phyloP scores from a whole-genome alignment of 92 coral and sea anemone species.

The Anthopleura xanthogrammica region DNA sequence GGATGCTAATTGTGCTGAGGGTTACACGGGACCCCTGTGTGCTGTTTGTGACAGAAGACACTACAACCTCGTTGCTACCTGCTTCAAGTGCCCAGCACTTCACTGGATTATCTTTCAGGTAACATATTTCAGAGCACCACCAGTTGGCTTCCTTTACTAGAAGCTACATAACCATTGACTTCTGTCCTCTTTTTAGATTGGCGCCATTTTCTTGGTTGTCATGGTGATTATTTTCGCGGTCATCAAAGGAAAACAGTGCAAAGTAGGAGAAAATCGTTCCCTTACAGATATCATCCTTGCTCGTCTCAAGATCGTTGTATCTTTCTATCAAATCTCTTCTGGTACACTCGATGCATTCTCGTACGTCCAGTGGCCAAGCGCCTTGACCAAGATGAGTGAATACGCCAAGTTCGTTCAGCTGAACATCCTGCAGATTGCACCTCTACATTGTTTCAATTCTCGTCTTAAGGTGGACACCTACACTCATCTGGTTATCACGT shows the following conservation, averaged over 20 bases:
- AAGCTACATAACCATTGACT: neutral
- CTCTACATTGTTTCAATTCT: too few species aligned
- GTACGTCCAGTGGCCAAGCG: too few species aligned
- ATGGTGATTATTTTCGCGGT: conserved; percentile 36
- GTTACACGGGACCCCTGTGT: too few species aligned
- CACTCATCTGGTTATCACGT: neutral
- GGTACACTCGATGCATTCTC: conserved; percentile 40
- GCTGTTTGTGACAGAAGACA: conserved; percentile 2
- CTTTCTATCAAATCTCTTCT: too few species aligned
- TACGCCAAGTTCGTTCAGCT: conserved; percentile 53
- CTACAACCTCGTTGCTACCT: conserved; percentile 32
- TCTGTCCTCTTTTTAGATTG: neutral
- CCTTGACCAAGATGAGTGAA: too few species aligned
- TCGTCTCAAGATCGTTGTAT: too few species aligned
- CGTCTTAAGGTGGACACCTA: conserved; percentile 29
- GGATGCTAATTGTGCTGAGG: neutral
- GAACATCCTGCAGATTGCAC: conserved; percentile 45
- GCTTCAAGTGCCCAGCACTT: conserved; percentile 40
- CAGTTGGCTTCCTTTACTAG: neutral
- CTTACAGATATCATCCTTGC: conserved; percentile 36
- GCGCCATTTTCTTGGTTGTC: conserved; percentile 17
- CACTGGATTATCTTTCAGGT: conserved; percentile 31
- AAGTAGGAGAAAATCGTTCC: conserved; percentile 23
- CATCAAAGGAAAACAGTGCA: conserved; percentile 30
- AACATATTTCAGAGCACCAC: neutral